Percentiles rank a stretch among this genome's conserved stretches.
Evolutionary conservation across 2,797 vertebrate genomes (phyloP).

Genomic region (Cyclopterus lumpus): DNA sequence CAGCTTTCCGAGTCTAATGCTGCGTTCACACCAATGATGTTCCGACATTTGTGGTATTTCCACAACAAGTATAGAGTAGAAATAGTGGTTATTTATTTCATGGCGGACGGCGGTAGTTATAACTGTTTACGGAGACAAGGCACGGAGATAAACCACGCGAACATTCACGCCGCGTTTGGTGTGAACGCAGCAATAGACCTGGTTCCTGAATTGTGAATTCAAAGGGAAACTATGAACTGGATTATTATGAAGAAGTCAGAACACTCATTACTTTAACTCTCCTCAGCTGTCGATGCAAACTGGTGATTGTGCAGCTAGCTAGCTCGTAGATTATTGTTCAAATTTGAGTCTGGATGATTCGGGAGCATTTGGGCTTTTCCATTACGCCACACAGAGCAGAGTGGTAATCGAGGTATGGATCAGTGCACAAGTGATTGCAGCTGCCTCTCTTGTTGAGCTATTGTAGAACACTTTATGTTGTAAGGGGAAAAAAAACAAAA

Average conservation of each 20-base stretch:
- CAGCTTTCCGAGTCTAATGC: background rate
- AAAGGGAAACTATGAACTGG: no score
- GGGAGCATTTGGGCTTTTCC: background rate
- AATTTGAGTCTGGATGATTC: background rate
- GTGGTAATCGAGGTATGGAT: conserved; percentile 2
- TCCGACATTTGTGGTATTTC: no score
- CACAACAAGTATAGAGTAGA: no score
- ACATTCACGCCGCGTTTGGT: no score
- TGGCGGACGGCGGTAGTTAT: no score
- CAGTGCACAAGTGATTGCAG: background rate
- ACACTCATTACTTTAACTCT: background rate
- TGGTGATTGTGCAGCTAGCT: background rate
- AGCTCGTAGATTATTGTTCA: background rate
- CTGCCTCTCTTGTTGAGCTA: conserved; percentile 1
- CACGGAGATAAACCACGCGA: no score
- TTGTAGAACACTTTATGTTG: background rate
- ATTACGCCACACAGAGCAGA: background rate
- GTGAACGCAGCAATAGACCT: no score
- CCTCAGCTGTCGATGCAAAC: background rate
- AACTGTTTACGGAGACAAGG: no score
- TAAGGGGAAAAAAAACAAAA: background rate
- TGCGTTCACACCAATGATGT: no score
- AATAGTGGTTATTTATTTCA: no score
- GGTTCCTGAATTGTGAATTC: no score
- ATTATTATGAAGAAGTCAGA: background rate